Evolutionary conservation across 1,140 invertebrate genomes (phyloP).

Genomic region (Belonocnema kinseyi): DNA sequence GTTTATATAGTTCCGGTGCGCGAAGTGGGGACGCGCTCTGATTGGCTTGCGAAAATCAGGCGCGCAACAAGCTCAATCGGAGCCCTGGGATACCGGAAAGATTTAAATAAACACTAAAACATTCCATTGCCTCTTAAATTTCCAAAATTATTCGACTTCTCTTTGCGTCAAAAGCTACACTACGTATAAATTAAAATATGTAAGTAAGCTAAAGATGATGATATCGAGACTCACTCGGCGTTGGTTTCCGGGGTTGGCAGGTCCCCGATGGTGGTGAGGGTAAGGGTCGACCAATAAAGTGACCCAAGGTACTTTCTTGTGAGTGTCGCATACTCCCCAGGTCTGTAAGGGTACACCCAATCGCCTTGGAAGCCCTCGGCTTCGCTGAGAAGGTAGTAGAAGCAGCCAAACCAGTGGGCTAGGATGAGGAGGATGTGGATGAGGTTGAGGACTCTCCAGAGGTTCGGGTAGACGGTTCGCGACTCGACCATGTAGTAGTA

Average conservation of each 20-base stretch:
- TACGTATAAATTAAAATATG: slow-evolving; percentile 37
- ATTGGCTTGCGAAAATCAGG: not conserved
- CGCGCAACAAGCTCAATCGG: not conserved
- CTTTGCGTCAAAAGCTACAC: not conserved
- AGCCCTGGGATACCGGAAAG: not conserved
- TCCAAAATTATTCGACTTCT: slow-evolving; percentile 6
- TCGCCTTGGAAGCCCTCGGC: slow-evolving; percentile 92
- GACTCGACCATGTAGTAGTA: slow-evolving; percentile 98
- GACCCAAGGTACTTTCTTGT: slow-evolving; percentile 95
- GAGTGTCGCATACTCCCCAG: slow-evolving; percentile 89
- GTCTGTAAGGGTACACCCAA: slow-evolving; percentile 94
- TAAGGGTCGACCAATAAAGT: slow-evolving; percentile 97
- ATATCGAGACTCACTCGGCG: slow-evolving; percentile 89
- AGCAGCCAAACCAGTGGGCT: slow-evolving; percentile 98
- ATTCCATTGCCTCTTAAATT: slow-evolving; percentile 64
- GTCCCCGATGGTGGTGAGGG: slow-evolving; percentile 97
- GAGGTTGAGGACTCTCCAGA: slow-evolving; percentile 96
- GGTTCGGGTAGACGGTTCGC: slow-evolving; percentile 94
- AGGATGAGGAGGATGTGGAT: slow-evolving; percentile 96
- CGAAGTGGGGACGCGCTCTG: not conserved
- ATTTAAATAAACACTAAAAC: not conserved
- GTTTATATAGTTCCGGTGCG: not conserved
- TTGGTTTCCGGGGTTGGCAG: slow-evolving; percentile 96
- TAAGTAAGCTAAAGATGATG: slow-evolving; percentile 33
- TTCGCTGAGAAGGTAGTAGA: slow-evolving; percentile 96